A percentile compares a stretch with the other conserved stretches of the same genome.
These are phyloP conservation scores for Geopemphigus sp. DNA, from an alignment of 1,140 invertebrate genomes.

Conservation along the genomic window DNA sequence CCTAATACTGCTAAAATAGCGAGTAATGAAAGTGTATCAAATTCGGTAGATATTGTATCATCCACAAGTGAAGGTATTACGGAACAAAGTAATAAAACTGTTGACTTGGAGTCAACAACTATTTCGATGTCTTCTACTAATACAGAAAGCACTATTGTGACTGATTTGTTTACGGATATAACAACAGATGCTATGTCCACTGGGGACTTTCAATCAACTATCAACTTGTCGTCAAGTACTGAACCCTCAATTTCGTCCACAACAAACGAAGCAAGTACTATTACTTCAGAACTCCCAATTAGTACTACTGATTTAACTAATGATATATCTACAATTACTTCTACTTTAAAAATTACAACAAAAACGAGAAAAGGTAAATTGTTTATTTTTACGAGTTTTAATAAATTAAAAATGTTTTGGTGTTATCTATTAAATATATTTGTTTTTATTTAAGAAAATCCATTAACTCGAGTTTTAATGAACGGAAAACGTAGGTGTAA, in stretches of 20 bases:
- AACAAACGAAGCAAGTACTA: background rate
- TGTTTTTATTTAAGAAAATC: background rate
- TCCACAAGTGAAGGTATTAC: background rate
- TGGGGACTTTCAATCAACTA: background rate
- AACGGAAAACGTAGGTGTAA: constrained; percentile 62
- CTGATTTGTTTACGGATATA: background rate
- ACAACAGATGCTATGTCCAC: background rate
- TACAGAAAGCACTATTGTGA: background rate
- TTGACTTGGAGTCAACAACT: background rate
- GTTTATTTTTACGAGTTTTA: background rate
- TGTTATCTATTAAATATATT: background rate
- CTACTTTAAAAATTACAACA: background rate
- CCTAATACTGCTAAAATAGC: background rate
- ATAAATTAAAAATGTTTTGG: background rate
- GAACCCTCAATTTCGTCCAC: background rate
- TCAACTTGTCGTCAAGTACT: background rate
- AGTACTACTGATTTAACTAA: constrained; percentile 20
- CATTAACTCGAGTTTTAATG: constrained; percentile 53
- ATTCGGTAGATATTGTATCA: background rate
- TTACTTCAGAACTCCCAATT: background rate
- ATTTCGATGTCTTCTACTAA: background rate
- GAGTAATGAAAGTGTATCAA: background rate
- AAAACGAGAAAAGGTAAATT: constrained; percentile 20
- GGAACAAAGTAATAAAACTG: background rate
- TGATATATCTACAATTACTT: background rate